Conservation (phyloP, 2,888 invertebrate species). For the Ditylenchus weischeri region DNA sequence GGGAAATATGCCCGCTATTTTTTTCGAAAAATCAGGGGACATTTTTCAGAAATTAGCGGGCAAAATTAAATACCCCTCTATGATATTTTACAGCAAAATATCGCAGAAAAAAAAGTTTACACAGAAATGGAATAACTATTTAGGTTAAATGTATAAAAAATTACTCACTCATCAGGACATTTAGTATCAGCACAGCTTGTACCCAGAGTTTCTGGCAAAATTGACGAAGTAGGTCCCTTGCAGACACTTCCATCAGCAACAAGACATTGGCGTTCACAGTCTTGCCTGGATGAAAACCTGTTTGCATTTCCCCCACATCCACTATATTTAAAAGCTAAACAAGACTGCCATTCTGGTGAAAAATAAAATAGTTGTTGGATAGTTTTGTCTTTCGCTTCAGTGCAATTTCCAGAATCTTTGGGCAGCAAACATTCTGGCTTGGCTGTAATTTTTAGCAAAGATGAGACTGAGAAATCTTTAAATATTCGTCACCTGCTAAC, state of each 20-base stretch:
- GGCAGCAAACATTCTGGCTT: slow-evolving; percentile 8
- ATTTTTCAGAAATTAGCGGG: too few species aligned
- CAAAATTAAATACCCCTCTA: too few species aligned
- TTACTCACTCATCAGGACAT: slow-evolving; percentile 2
- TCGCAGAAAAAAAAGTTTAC: too few species aligned
- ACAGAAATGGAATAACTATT: too few species aligned
- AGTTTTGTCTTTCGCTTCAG: neutral
- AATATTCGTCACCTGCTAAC: neutral
- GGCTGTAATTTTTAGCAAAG: neutral
- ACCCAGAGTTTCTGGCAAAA: neutral
- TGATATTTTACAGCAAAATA: too few species aligned
- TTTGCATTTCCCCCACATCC: slow-evolving; percentile 16
- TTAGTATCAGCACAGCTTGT: slow-evolving; percentile 3
- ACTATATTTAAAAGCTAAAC: slow-evolving; percentile 15
- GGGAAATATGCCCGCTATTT: too few species aligned
- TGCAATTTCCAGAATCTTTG: slow-evolving; percentile 13
- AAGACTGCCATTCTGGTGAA: slow-evolving; percentile 14
- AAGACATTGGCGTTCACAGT: slow-evolving; percentile 11
- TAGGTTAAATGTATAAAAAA: too few species aligned
- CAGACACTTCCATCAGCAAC: slow-evolving; percentile 21
- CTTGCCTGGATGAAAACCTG: slow-evolving; percentile 7
- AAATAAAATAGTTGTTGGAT: slow-evolving; percentile 9
- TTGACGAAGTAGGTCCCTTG: slow-evolving; percentile 9
- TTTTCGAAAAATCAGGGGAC: too few species aligned
- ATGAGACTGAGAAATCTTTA: neutral